These are phyloP conservation scores for Phenganax stokvisi DNA, from an alignment of 92 coral and sea anemone species.

Conservation along the genomic window DNA sequence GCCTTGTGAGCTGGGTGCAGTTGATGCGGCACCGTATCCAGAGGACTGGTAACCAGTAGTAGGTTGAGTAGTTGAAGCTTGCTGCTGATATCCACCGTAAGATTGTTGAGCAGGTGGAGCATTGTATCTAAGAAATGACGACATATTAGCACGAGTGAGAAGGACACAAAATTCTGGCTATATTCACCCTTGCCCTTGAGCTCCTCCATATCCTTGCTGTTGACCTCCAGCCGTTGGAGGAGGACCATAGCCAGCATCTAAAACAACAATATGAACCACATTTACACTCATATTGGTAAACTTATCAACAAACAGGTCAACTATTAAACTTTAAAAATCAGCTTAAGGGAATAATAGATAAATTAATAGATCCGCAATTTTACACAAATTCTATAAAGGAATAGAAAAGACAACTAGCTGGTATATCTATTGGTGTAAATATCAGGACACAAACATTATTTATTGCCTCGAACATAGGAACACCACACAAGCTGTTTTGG, in stretches of 20 bases:
- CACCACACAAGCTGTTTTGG: too few relatives aligned
- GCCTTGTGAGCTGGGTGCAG: background rate
- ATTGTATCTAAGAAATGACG: background rate
- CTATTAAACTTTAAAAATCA: background rate
- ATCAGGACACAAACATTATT: too few relatives aligned
- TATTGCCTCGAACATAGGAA: too few relatives aligned
- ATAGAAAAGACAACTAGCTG: background rate
- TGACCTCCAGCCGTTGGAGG: slow-evolving; percentile 14
- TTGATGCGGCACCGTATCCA: slow-evolving; percentile 6
- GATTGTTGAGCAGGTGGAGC: slow-evolving; percentile 24
- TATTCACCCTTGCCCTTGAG: background rate
- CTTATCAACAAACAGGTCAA: background rate
- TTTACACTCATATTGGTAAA: background rate
- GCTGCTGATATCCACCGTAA: slow-evolving; percentile 26
- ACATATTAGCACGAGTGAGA: background rate
- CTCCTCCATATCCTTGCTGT: background rate
- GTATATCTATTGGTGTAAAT: too few relatives aligned
- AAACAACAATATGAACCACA: background rate
- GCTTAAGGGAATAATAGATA: background rate
- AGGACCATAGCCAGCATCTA: slow-evolving; percentile 18
- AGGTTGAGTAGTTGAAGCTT: slow-evolving; percentile 3
- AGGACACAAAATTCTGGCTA: background rate
- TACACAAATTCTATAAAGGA: background rate
- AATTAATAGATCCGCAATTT: background rate
- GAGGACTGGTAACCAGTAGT: slow-evolving; percentile 1